Evolutionary conservation across 2,797 vertebrate genomes (phyloP), one percentile per base, ranked within the genome.

Genomic region (Cichlasoma orientale): DNA sequence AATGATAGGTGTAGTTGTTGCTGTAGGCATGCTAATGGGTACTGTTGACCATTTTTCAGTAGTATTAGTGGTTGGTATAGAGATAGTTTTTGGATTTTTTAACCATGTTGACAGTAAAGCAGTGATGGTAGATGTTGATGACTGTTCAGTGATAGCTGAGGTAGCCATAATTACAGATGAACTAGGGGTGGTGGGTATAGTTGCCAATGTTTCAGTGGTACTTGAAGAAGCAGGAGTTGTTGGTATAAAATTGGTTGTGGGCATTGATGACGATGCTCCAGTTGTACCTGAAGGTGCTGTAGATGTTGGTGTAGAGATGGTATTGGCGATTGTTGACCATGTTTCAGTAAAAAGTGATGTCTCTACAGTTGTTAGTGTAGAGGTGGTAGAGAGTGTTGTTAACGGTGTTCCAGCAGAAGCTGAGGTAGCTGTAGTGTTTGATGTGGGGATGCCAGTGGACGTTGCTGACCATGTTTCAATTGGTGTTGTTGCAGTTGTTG

Each of bases 401-500:
- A 0, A 56, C 7, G 16, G 7, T 9, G 25, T 56, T 0, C 2
- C 16, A 29, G 2, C 16, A 12, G 25, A 56, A 56, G 29, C 2
- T 56, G 16, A 56, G 27, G 14, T 5, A 29, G 18, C 29, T 0
- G 55, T 14, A 1, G 25, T 56, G 7, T 27, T 18, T 29, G 55
- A 29, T 56, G 14, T 0, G 25, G 25, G 7, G 25, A 4, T 56
- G 14, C 14, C 4, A 18, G 55, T 18, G 25, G 55, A 29, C 7
- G 4, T 56, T 9, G 27, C 9, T 56, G 4, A 18, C 14, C 23
- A 13, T 56, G 25, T 29, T 29, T 56, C 7, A 56, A 7, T 18
- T 16, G 16, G 27, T 29, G 3, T 27, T 1, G 55, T 18, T 16
- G 16, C 16, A 56, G 3, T 27, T 1, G 55, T 29, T 29, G 25